Conservation (phyloP, 2,888 invertebrate species). For the Plemyria rubiginata region DNA sequence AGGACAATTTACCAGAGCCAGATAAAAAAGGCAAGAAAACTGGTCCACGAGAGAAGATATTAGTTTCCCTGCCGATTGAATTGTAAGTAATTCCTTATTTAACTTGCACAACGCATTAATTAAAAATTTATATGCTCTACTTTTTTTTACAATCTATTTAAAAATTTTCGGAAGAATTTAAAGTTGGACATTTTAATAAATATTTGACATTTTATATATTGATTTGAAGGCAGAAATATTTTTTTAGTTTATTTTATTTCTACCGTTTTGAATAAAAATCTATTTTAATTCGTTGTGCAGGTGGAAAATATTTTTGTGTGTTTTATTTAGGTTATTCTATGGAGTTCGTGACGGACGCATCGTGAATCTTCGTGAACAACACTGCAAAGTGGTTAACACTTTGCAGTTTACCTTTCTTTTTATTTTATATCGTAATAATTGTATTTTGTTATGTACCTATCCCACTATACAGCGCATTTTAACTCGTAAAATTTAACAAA, state of each 20-base stretch:
- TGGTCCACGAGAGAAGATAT: not conserved
- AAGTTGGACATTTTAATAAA: too few relatives aligned
- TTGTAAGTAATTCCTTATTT: not conserved
- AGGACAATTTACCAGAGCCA: not conserved
- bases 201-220: too few relatives aligned
- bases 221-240: not conserved
- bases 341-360: not conserved
- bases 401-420: too few relatives aligned
- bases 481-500: too few relatives aligned
- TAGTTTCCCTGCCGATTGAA: not conserved
- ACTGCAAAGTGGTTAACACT: too few relatives aligned
- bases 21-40: not conserved
- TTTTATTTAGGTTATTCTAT: not conserved
- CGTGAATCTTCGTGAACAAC: not conserved
- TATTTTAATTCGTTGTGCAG: not conserved
- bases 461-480: too few relatives aligned
- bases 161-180: too few relatives aligned
- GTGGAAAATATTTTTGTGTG: not conserved
- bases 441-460: too few relatives aligned
- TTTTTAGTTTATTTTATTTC: not conserved
- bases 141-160: not conserved
- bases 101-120: not conserved
- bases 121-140: not conserved
- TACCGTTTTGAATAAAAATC: not conserved
- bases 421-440: too few relatives aligned